These are phyloP conservation scores for Onthophagus sagittarius DNA, from an alignment of 2,888 invertebrate species.

Conservation along the genomic window DNA sequence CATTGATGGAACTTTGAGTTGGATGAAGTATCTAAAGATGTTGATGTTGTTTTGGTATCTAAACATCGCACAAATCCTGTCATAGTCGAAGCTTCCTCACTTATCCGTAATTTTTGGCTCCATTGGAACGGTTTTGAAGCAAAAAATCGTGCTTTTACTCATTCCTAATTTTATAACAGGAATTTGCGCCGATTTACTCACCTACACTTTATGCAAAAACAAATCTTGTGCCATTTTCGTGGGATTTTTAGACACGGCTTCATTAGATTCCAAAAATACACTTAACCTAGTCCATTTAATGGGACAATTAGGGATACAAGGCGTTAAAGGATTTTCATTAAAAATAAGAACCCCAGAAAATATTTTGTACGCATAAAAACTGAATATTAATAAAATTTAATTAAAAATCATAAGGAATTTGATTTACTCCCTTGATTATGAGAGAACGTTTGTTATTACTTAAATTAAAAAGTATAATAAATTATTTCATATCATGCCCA, in stretches of 20 bases:
- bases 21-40: conserved; percentile 73
- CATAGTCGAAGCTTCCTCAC: conserved; percentile 90
- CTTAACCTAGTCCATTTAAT: too few species aligned
- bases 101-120: conserved; percentile 75
- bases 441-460: too few species aligned
- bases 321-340: too few species aligned
- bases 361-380: too few species aligned
- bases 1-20: conserved; percentile 83
- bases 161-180: conserved; percentile 43
- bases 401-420: too few species aligned
- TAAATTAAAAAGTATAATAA: conserved; percentile 51
- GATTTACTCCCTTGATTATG: too few species aligned
- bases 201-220: conserved; percentile 38
- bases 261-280: too few species aligned
- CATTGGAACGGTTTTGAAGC: conserved; percentile 73
- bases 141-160: too few species aligned
- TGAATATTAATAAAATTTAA: too few species aligned
- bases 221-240: conserved; percentile 39
- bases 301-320: too few species aligned
- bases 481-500: conserved; percentile 49
- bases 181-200: conserved; percentile 40
- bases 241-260: background rate
- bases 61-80: conserved; percentile 75
- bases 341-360: too few species aligned
- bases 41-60: conserved; percentile 59